phyloP scores from a whole-genome alignment of 2,888 invertebrate species.

The Malthinus seriepunctatus region DNA sequence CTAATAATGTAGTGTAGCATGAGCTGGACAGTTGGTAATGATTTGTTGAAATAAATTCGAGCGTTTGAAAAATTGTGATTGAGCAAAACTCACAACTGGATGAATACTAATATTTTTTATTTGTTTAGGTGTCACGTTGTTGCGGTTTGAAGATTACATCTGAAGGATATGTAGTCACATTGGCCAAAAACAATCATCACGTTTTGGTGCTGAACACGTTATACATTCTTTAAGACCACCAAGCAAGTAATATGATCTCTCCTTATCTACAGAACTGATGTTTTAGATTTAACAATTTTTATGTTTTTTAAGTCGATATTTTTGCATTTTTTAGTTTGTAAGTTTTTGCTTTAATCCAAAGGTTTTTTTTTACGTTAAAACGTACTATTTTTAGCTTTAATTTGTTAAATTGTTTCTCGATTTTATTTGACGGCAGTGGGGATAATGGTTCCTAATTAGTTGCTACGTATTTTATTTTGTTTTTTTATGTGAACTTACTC shows the following conservation, averaged over 20 bases:
- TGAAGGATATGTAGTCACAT: slow-evolving; percentile 92
- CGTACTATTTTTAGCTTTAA: slow-evolving; percentile 36
- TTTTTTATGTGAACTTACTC: not conserved
- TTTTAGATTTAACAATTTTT: slow-evolving; percentile 33
- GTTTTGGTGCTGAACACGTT: slow-evolving; percentile 94
- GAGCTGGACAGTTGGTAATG: too few species aligned
- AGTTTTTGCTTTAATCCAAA: slow-evolving; percentile 29
- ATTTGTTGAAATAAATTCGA: too few species aligned
- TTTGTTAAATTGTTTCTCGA: slow-evolving; percentile 37
- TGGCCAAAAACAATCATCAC: slow-evolving; percentile 99
- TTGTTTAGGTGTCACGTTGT: slow-evolving; percentile 90
- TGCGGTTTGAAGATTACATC: slow-evolving; percentile 97
- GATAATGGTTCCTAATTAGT: slow-evolving; percentile 43
- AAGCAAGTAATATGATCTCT: slow-evolving; percentile 56
- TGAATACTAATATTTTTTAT: slow-evolving; percentile 26
- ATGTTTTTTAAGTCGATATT: slow-evolving; percentile 14
- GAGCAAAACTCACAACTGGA: too few species aligned
- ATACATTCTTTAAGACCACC: slow-evolving; percentile 82
- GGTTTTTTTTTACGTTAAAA: slow-evolving; percentile 35
- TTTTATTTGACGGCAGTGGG: slow-evolving; percentile 45
- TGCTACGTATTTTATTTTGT: slow-evolving; percentile 4
- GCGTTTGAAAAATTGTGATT: too few species aligned
- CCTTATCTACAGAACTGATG: slow-evolving; percentile 54
- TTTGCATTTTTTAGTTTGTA: slow-evolving; percentile 22
- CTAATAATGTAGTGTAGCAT: too few species aligned